These are phyloP conservation scores for Thamnophis sirtalis DNA, from an alignment of 2,113 vertebrate genomes.

Conservation along the genomic window DNA sequence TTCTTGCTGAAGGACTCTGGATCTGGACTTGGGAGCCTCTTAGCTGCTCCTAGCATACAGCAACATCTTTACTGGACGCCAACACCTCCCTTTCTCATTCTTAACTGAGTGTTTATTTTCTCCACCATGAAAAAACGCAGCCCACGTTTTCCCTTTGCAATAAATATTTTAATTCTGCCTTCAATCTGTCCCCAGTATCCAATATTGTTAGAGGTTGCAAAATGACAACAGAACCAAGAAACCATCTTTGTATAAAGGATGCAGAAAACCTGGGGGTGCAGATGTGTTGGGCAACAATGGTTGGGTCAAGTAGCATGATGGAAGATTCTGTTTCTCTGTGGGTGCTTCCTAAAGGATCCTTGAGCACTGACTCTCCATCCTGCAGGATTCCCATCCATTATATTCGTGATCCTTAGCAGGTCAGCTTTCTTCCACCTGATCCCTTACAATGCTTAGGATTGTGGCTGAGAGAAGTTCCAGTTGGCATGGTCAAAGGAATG, in stretches of 20 bases:
- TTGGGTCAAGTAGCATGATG: not conserved
- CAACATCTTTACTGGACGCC: not conserved
- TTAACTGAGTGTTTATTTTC: not conserved
- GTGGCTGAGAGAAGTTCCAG: not conserved
- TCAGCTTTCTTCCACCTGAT: not conserved
- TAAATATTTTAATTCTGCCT: not conserved
- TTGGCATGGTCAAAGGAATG: not conserved
- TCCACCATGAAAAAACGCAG: not conserved
- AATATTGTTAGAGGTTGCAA: not conserved
- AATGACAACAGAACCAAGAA: not conserved
- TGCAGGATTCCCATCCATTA: not conserved
- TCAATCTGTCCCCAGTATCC: not conserved
- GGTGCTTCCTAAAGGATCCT: not conserved
- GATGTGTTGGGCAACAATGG: not conserved
- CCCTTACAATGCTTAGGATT: not conserved
- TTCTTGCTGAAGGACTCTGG: not conserved
- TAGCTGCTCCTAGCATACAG: not conserved
- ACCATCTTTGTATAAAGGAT: not conserved
- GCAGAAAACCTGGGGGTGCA: not conserved
- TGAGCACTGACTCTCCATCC: not conserved
- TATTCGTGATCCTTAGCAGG: too few relatives aligned
- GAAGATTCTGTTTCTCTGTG: not conserved
- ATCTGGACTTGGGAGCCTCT: not conserved
- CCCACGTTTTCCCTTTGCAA: not conserved
- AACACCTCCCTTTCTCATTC: not conserved